Base-by-base conservation (phyloP, 2,888 invertebrate species). In the Abrostola triplasia region DNA sequence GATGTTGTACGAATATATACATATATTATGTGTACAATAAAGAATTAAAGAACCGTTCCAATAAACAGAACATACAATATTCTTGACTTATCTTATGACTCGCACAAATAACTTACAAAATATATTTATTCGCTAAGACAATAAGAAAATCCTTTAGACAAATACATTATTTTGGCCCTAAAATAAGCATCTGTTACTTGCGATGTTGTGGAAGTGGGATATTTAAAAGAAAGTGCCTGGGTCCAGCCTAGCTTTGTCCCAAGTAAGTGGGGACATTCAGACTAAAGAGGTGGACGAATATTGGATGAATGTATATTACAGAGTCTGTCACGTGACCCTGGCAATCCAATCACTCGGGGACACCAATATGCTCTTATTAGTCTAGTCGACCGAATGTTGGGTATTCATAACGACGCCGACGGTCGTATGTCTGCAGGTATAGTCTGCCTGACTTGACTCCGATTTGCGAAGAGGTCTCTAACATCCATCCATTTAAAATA, bases 171-270 rank as follows among this genome's bases (percentile, higher is more conserved):
- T 55, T 55, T 12, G 12, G n/a, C 7, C 8, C 7, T 8, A 36
- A 55, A 59, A 24, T 37, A 11, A 64, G 56, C 51, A 61, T 65
- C 76, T 72, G 60, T 70, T 65, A 60, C 71, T 50, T 40, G 12
- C 49, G 51, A 70, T 60, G 66, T 40, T 72, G 59, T 73, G 44
- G 53, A 53, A 50, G 5, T 47, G 24, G 10, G 24, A 5, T 1
- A 8, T 47, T 47, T 47, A 47, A 24, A 41, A 24, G 24, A 24
- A 47, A 47, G 24, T 24, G 44, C 24, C 24, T 47, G 13, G 44
- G 13, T 47, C 24, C 44, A 47, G 13, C 7, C 24, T 24, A 47
- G 13, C 7, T 9, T 44, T 47, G 24, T 47, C 44, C 44, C 24
- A 9, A 24, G 8, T 47, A 47, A 47, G 44, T 24, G 9, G 8